These are phyloP conservation scores for Myotis vivesi DNA, from an alignment of 2,797 vertebrate species.

Conservation along the genomic window DNA sequence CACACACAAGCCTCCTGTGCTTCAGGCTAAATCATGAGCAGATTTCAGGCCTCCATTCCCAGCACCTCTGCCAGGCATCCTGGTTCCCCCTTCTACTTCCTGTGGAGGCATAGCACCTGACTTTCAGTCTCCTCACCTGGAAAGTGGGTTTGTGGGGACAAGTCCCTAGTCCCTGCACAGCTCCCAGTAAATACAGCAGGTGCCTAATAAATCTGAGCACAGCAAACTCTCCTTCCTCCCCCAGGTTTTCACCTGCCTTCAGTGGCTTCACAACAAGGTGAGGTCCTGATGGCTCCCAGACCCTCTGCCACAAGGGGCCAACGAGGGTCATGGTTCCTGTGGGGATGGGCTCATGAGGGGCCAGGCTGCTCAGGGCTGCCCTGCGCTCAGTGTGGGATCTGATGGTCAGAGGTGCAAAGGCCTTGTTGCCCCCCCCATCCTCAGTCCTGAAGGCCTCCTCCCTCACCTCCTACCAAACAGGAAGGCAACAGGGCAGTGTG, in stretches of 20 bases:
- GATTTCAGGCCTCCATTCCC: neutral
- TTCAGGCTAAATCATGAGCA: neutral
- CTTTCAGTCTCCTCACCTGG: neutral
- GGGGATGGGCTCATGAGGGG: neutral
- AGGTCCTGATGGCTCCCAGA: neutral
- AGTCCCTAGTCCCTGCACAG: neutral
- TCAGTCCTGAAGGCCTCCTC: accelerated
- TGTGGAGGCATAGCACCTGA: too few species aligned
- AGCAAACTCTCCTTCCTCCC: too few species aligned
- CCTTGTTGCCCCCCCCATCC: accelerated
- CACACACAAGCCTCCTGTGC: neutral
- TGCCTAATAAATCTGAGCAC: accelerated
- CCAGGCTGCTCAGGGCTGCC: neutral
- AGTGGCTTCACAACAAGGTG: neutral
- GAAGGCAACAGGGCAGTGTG: accelerated
- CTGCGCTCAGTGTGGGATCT: neutral
- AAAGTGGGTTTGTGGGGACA: neutral
- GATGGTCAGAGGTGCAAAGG: neutral
- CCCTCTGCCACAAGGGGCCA: neutral
- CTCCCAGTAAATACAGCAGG: neutral
- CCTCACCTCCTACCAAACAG: accelerated
- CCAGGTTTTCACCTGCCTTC: neutral
- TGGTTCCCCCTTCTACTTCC: neutral
- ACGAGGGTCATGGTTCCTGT: neutral
- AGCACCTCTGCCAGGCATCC: neutral